These are phyloP conservation scores for Dorcus hopei DNA, from an alignment of 2,888 invertebrate species.

Conservation along the genomic window DNA sequence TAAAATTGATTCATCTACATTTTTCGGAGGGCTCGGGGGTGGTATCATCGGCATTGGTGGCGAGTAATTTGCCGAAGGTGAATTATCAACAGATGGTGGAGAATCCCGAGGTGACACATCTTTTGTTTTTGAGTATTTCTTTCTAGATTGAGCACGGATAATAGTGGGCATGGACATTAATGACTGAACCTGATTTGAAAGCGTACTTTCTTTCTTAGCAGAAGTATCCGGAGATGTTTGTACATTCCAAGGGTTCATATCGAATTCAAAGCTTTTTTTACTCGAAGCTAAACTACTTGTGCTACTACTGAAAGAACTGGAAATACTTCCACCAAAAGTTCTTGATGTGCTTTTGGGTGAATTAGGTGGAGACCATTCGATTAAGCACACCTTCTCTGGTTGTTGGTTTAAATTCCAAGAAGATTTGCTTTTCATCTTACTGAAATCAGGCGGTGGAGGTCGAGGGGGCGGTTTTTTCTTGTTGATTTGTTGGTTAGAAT, in stretches of 20 bases:
- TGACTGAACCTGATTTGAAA: constrained; percentile 9
- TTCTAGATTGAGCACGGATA: constrained; percentile 56
- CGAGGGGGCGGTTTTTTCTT: constrained; percentile 71
- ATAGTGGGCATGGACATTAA: constrained; percentile 61
- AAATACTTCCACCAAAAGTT: constrained; percentile 44
- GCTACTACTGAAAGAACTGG: constrained; percentile 46
- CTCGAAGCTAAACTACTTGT: constrained; percentile 61
- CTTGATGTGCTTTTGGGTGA: constrained; percentile 42
- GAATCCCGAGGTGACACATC: constrained; percentile 37
- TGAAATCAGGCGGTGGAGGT: constrained; percentile 64
- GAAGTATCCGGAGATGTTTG: constrained; percentile 5
- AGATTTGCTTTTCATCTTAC: constrained; percentile 43
- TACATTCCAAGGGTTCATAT: constrained; percentile 48
- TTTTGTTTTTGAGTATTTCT: constrained; percentile 11
- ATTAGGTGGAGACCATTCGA: constrained; percentile 54
- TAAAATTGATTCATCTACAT: constrained; percentile 45
- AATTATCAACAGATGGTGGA: constrained; percentile 19
- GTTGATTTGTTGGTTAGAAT: constrained; percentile 4
- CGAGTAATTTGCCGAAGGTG: constrained; percentile 49
- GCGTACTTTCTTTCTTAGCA: constrained; percentile 3
- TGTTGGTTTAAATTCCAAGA: constrained; percentile 39
- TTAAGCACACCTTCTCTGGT: constrained; percentile 49
- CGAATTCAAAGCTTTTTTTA: constrained; percentile 78
- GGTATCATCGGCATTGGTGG: constrained; percentile 79
- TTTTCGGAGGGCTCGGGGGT: constrained; percentile 71